A percentile compares a stretch with the other conserved stretches of the same genome.
Conservation (phyloP, 2,113 vertebrate genomes). For the Raja brachyura region DNA sequence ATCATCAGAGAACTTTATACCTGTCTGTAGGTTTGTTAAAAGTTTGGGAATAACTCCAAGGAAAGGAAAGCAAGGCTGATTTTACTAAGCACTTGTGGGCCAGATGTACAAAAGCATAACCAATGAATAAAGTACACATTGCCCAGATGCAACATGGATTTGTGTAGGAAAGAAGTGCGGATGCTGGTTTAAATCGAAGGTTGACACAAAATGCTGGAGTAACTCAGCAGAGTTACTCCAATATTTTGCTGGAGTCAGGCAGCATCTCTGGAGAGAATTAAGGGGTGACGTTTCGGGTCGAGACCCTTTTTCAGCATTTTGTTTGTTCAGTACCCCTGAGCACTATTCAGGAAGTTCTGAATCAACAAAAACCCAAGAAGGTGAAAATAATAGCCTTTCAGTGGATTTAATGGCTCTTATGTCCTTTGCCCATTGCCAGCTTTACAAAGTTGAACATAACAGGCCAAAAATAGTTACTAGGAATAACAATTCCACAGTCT, state of each 20-base stretch:
- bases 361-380: background rate
- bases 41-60: background rate
- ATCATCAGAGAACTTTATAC: background rate
- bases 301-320: no score
- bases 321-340: background rate
- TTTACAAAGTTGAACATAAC: background rate
- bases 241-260: no score
- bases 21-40: background rate
- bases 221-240: no score
- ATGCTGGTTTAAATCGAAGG: no score
- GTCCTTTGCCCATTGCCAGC: background rate
- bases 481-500: background rate
- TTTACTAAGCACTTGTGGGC: background rate
- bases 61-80: background rate
- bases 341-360: background rate
- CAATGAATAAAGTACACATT: background rate
- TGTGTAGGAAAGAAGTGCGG: no score
- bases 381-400: background rate
- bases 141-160: background rate
- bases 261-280: no score
- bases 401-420: background rate
- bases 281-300: no score
- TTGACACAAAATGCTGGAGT: no score
- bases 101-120: background rate
- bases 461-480: background rate